Evolutionary conservation across 2,888 invertebrate species (phyloP).

Genomic region (Hirtodrosophila alboralis): DNA sequence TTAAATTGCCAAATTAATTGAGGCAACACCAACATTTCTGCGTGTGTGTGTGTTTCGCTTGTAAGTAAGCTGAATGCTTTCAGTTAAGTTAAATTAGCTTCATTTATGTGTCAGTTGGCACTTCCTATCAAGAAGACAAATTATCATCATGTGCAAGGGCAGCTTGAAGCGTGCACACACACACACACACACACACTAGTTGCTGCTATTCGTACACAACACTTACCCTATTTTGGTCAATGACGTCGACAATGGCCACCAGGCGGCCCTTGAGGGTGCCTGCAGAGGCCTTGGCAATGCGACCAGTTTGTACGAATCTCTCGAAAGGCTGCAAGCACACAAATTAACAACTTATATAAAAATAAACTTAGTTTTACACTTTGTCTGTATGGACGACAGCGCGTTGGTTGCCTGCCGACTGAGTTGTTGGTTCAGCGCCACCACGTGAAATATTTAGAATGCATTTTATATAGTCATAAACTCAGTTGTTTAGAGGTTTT

Average conservation of each 20-base stretch:
- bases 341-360: conserved; percentile 15
- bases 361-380: conserved; percentile 9
- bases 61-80: conserved; percentile 31
- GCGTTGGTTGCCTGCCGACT: conserved; percentile 20
- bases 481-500: conserved; percentile 5
- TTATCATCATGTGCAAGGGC: conserved; percentile 84
- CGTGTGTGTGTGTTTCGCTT: conserved; percentile 13
- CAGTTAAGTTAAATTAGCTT: conserved; percentile 84
- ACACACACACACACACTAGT: too few species aligned
- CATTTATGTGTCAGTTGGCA: conserved; percentile 90
- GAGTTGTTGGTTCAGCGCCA: conserved; percentile 23
- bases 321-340: conserved; percentile 89
- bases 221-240: conserved; percentile 96
- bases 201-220: conserved; percentile 1
- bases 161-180: conserved; percentile 9
- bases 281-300: conserved; percentile 97
- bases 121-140: conserved; percentile 88
- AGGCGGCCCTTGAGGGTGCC: conserved; percentile 96
- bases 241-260: conserved; percentile 96
- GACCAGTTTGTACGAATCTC: conserved; percentile 98
- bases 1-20: neutral
- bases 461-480: conserved; percentile 7
- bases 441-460: conserved; percentile 54
- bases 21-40: conserved; percentile 21
- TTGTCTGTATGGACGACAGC: conserved; percentile 16